Base-by-base conservation (phyloP, 2,797 vertebrate species). In the Lophius americanus region DNA sequence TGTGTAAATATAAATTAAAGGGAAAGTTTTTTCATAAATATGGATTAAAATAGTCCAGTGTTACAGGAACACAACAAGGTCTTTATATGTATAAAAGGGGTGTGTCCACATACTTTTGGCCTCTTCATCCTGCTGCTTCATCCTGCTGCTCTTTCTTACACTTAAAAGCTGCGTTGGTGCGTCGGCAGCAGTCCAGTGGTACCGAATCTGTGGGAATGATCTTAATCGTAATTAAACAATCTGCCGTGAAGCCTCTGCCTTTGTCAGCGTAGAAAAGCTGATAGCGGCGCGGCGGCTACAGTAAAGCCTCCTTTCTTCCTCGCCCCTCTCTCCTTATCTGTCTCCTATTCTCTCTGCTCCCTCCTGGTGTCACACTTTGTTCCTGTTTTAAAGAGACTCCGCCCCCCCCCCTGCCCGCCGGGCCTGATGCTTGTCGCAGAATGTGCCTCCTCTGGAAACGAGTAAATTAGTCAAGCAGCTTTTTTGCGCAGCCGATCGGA, bases 361-460 rank as follows among this genome's bases (percentile, higher is more conserved):
- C 14, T 70, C 68, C 68, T n/a, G 52, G 53, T 67, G 54, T 72
- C 58, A 61, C 48, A 41, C 67, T 81, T 57, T 61, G 53, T 74
- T 71, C 46, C 32, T 8, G 38, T 43, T 65, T 37, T 63, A 7
- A 37, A 36, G 48, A 33, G 51, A n/a, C 67, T 57, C 36, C 2
- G 0, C 41, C 50, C 66, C 60, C 37, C 4, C 56, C 54, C 42
- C 63, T 48, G 42, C 57, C 79, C 54, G 76, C 55, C 67, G 13
- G 73, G 36, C 60, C 55, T 51, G 69, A 78, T 78, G 68, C 76
- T 82, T 61, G 76, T 73, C 36, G 37, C 55, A 47, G 51, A 63
- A 48, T 55, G 59, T 58, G 57, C 90, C 85, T 78, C 47, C 84
- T 77, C 59, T 63, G 50, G n/a, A 83, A 85, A 84, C 58, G 56